Conservation (phyloP, 2,888 invertebrate species). For the Parthenolecanium corni region DNA sequence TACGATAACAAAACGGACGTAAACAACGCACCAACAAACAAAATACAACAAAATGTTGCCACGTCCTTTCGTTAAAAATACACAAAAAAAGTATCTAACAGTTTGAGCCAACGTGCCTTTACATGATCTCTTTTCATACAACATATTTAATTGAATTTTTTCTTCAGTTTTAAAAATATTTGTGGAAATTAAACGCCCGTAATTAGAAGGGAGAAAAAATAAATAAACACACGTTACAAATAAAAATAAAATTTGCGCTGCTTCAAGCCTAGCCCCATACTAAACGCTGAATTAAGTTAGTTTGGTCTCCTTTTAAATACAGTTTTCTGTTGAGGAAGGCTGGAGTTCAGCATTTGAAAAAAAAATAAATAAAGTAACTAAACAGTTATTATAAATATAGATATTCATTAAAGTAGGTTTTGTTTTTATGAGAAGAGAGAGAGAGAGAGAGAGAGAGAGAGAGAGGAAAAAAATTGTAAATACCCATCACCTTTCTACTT, state of each 20-base stretch:
- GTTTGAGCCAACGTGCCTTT: conserved; percentile 15
- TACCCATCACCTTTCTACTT: conserved; percentile 27
- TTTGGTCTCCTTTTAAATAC: neutral
- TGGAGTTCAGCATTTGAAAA: neutral
- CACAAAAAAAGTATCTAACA: neutral
- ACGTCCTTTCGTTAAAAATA: conserved; percentile 14
- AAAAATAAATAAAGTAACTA: too few species aligned
- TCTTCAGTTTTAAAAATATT: neutral
- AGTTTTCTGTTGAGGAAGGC: conserved; percentile 22
- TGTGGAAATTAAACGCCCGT: neutral
- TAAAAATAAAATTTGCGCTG: conserved; percentile 15
- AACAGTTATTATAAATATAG: conserved; percentile 5
- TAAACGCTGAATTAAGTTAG: conserved; percentile 11
- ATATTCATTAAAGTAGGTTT: neutral
- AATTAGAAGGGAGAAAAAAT: neutral
- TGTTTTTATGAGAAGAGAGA: neutral
- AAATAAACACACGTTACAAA: conserved; percentile 5
- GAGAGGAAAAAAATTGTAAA: conserved; percentile 12
- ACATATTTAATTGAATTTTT: neutral
- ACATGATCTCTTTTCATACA: conserved; percentile 14
- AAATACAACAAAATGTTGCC: conserved; percentile 25
- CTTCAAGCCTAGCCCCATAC: conserved; percentile 25
- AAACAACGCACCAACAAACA: conserved; percentile 22
- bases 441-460: too few species aligned
- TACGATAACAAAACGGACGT: conserved; percentile 21